phyloP scores from a whole-genome alignment of 2,888 invertebrate species.

The Eulithis prunata region DNA sequence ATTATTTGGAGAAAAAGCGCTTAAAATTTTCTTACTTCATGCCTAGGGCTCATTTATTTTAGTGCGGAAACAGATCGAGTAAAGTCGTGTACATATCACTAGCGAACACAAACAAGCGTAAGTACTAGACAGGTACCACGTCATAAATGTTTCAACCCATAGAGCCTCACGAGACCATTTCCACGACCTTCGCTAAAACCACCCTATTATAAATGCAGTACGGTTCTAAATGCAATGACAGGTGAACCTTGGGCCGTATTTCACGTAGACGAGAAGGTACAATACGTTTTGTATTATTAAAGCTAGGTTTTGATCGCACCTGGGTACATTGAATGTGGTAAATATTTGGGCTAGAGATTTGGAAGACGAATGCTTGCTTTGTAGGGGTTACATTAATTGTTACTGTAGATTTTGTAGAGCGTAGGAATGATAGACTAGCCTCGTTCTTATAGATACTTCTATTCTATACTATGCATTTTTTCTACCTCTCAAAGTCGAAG shows the following conservation, averaged over 20 bases:
- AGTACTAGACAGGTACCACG: constrained; percentile 29
- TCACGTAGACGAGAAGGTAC: constrained; percentile 24
- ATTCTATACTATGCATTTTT: too few species aligned
- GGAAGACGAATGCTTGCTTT: neutral
- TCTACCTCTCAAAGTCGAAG: too few species aligned
- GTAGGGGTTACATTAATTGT: neutral
- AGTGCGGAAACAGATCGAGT: neutral
- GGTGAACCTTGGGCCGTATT: constrained; percentile 18
- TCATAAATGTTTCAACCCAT: constrained; percentile 45
- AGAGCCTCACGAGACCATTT: constrained; percentile 28
- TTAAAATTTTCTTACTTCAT: too few species aligned
- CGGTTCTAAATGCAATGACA: constrained; percentile 25
- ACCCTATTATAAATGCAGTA: constrained; percentile 30
- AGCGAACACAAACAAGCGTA: constrained; percentile 3
- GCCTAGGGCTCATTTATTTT: too few species aligned
- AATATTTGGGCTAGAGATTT: constrained; percentile 8
- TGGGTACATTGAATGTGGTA: constrained; percentile 18
- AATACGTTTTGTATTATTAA: constrained; percentile 34
- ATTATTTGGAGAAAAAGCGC: too few species aligned
- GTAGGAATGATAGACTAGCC: neutral
- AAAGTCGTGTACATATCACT: neutral
- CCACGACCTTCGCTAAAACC: constrained; percentile 16
- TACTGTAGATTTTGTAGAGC: neutral
- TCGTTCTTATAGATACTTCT: neutral
- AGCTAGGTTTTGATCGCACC: constrained; percentile 33